Conservation (phyloP, 2,113 vertebrate genomes). For the Spea multiplicata region DNA sequence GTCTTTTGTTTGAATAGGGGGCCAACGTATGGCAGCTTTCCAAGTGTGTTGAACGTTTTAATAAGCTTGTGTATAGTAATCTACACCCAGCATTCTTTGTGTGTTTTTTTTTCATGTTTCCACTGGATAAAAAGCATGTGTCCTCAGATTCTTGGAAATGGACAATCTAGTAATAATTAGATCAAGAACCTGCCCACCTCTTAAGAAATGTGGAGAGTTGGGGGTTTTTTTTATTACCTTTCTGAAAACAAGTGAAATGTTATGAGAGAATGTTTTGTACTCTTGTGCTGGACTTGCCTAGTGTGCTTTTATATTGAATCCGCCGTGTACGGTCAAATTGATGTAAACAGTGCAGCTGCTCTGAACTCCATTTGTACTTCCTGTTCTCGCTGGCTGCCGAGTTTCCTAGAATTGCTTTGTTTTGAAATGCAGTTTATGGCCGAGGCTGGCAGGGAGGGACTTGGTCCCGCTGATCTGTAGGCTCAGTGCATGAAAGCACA, state of each 20-base stretch:
- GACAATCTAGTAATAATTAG: too few relatives aligned
- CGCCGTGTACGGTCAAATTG: constrained; percentile 50
- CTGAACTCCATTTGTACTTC: constrained; percentile 58
- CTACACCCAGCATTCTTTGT: too few relatives aligned
- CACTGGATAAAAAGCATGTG: too few relatives aligned
- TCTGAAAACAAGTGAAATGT: neutral
- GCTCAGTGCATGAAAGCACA: constrained; percentile 10
- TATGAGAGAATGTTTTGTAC: constrained; percentile 7
- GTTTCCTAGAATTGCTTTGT: constrained; percentile 66
- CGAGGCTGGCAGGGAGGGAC: constrained; percentile 46
- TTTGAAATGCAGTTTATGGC: constrained; percentile 55
- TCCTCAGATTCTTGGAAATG: too few relatives aligned
- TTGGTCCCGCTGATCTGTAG: constrained; percentile 34
- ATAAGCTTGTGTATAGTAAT: too few relatives aligned
- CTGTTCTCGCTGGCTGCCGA: constrained; percentile 52
- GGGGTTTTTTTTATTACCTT: too few relatives aligned
- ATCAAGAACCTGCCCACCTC: too few relatives aligned
- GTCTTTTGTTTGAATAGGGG: too few relatives aligned
- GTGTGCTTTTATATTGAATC: constrained; percentile 50
- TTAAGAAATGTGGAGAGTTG: too few relatives aligned
- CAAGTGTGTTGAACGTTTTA: too few relatives aligned
- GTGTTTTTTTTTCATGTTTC: too few relatives aligned
- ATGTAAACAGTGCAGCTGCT: constrained; percentile 55
- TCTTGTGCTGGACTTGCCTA: constrained; percentile 25
- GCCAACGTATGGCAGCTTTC: too few relatives aligned